Base-by-base conservation (phyloP, 2,113 vertebrate genomes). In the Grantiella picta region DNA sequence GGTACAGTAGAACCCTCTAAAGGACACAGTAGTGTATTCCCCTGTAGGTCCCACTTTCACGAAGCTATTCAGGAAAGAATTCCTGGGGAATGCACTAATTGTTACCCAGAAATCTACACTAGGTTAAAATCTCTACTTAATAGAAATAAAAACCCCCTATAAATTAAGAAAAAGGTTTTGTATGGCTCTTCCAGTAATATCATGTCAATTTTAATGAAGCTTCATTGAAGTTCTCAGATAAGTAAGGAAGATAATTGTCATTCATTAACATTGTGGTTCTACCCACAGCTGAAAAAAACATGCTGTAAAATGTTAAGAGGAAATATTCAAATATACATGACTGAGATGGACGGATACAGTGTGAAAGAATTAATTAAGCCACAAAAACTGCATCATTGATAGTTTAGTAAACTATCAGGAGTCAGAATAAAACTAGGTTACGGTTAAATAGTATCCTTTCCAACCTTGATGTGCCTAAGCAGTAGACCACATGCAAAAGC, bases 241-340 rank as follows among this genome's bases (percentile, higher is more conserved):
- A 80, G 69, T 93, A 89, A 96, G 89, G 90, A 76, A 92, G 93
- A 83, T 96, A 95, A 94, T 93, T 92, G 83, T 85, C 10, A 18
- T 82, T 97, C 94, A 88, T 90, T 95, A 96, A 94, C 84, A 89
- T 54, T 87, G 71, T 92, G 33, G 42, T 96, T 97, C 92, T 95
- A 90, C 21, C 16, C 56, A 29, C 35, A 92, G 90, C 69, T 90
- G 93, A 95, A 95, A 97, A 97, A 96, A 97, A 88, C 38, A 72
- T 42, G 60, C 45, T 96, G 96, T 87, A 87, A 90, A 95, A 96
- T 35, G 15, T 85, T 94, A 97, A 69, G 69, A 94, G 82, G 92
- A 89, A 87, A 86, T 91, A 96, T 90, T 93, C 49, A 72, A 92
- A 76, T 93, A 71, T 35, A 73, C 94, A 73, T 59, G 60, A 80